phyloP scores from a whole-genome alignment of 2,797 vertebrate genomes.

The Decapterus maruadsi region DNA sequence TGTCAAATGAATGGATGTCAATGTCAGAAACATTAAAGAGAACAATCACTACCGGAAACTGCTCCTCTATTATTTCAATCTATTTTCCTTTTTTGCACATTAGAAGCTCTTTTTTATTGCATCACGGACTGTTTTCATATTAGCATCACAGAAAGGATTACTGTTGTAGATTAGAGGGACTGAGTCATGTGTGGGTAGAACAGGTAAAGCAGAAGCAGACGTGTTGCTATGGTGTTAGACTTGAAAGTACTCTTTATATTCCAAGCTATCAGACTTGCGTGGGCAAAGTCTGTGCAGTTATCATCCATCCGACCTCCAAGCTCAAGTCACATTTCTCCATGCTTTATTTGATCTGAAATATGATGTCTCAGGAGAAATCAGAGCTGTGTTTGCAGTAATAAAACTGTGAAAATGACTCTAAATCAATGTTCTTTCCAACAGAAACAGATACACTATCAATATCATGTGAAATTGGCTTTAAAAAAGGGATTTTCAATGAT shows the following conservation, averaged over 20 bases:
- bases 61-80: not conserved
- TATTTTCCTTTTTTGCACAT: constrained; percentile 6
- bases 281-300: constrained; percentile 68
- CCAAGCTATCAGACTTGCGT: constrained; percentile 75
- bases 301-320: constrained; percentile 70
- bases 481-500: not conserved
- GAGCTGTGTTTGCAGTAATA: constrained; percentile 32
- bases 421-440: constrained; percentile 22
- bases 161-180: constrained; percentile 62
- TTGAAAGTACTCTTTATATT: constrained; percentile 78
- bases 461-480: not conserved
- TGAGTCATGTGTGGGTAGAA: constrained; percentile 78
- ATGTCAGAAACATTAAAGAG: not conserved
- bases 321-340: constrained; percentile 61
- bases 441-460: not conserved
- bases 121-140: constrained; percentile 46
- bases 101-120: constrained; percentile 27
- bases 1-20: not conserved
- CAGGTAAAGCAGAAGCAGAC: constrained; percentile 72
- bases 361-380: constrained; percentile 60
- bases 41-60: not conserved
- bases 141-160: constrained; percentile 65
- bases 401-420: constrained; percentile 31
- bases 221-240: constrained; percentile 81
- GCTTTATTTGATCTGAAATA: constrained; percentile 61